Evolutionary conservation across 2,888 invertebrate species (phyloP), one percentile per base, ranked within the genome.

Genomic region (Stenichneumon culpator): DNA sequence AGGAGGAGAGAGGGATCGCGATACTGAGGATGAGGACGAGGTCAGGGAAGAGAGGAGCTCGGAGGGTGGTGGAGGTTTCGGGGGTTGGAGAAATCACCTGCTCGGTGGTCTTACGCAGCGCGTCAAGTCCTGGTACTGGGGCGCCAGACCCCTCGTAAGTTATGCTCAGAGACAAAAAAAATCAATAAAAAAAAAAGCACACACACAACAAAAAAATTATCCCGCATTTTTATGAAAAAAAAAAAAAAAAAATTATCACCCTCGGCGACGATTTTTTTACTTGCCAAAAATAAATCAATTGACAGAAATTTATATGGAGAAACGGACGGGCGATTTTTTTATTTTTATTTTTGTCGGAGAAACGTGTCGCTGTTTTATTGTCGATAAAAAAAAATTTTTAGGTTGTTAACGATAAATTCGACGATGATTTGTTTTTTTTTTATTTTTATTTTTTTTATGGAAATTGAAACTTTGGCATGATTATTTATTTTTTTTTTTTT

Each of bases 41-140:
- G 92, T 92, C 91, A 93, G 93, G 92, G 93, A 92, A 88, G 93
- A 94, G 89, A 93, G 93, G 90, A 93, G 91, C 93, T 93, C 93
- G 90, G 93, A 93, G 92, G 92, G 93, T 93, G 93, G 93, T 92
- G 93, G 93, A 92, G 94, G 94, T 93, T 94, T 94, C 91, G 97
- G 97, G 96, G 97, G 98, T 95, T 97, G 98, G 96, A 97, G 97
- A 95, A 97, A 97, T 95, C 97, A 97, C 96, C 89, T 94, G 84
- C 97, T 98, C 96, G 98, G 97, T 96, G 98, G 98, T 96, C 97
- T 97, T 96, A 98, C 98, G 96, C 97, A 98, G 97, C 97, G 97
- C 97, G 97, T 98, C 96, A 98, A 98, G 96, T 98, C 98, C 96
- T 98, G 98, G 98, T 98, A 98, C 97, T 98, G 98, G 98, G 98